Evolutionary conservation across 2,888 invertebrate genomes (phyloP).

Genomic region (Elmis aenea): DNA sequence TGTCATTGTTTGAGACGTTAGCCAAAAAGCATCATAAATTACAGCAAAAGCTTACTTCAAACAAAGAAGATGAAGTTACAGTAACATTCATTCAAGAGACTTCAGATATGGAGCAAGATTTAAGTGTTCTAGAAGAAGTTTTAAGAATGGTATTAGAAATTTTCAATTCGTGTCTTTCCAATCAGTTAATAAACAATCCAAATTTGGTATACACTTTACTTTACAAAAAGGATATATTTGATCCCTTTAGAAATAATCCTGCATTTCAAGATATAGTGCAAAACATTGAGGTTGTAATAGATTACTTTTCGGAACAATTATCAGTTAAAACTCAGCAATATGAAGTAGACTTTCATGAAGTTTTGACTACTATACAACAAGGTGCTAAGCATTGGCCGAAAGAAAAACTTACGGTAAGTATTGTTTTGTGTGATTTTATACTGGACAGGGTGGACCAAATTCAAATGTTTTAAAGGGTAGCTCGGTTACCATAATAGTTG

Average conservation of each 20-base stretch:
- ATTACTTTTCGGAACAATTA: conserved; percentile 63
- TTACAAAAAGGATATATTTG: conserved; percentile 88
- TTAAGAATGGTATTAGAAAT: conserved; percentile 95
- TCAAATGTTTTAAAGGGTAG: too few relatives aligned
- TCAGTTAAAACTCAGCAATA: conserved; percentile 54
- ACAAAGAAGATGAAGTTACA: conserved; percentile 25
- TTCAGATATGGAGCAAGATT: conserved; percentile 67
- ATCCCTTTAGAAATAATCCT: conserved; percentile 78
- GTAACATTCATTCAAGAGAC: conserved; percentile 32
- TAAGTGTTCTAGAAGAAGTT: conserved; percentile 91
- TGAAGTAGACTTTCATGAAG: conserved; percentile 80
- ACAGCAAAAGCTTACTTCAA: conserved; percentile 35
- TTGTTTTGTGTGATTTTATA: too few relatives aligned
- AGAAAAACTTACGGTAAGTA: conserved; percentile 79
- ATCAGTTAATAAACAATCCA: conserved; percentile 81
- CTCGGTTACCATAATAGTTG: too few relatives aligned
- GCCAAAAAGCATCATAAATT: conserved; percentile 77
- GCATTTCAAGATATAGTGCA: conserved; percentile 90
- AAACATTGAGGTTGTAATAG: conserved; percentile 87
- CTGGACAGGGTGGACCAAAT: not conserved
- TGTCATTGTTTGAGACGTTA: conserved; percentile 86
- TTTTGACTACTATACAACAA: conserved; percentile 82
- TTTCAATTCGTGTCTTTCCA: conserved; percentile 88
- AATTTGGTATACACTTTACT: conserved; percentile 93
- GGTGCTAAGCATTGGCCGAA: conserved; percentile 92